These are phyloP conservation scores for Monoplex corrugatus DNA, from an alignment of 2,888 invertebrate species.

Conservation along the genomic window DNA sequence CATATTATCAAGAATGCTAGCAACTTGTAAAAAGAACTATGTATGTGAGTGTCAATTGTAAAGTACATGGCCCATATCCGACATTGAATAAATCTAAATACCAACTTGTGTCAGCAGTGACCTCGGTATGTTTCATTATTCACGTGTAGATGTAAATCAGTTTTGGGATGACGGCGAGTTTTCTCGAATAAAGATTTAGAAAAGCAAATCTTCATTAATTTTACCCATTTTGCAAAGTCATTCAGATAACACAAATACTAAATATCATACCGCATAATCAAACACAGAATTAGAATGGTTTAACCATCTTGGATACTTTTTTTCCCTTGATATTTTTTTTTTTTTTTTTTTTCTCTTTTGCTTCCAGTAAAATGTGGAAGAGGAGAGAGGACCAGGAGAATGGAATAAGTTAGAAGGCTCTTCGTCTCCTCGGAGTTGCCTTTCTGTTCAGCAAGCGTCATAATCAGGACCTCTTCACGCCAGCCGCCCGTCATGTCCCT, in stretches of 20 bases:
- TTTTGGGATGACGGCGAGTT: no score
- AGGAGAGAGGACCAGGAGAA: neutral
- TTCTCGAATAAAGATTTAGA: no score
- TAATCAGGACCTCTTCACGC: constrained; percentile 31
- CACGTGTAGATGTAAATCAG: no score
- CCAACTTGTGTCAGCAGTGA: no score
- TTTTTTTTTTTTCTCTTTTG: neutral
- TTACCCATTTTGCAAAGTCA: neutral
- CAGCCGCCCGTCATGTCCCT: neutral
- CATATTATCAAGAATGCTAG: no score
- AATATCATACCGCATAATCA: no score
- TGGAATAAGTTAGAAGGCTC: constrained; percentile 2
- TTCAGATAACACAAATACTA: neutral
- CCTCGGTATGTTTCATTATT: no score
- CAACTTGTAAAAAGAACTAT: no score
- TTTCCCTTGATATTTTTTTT: neutral
- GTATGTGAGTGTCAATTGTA: no score
- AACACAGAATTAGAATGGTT: neutral
- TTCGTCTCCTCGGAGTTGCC: constrained; percentile 5
- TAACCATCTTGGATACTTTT: neutral
- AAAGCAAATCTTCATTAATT: neutral
- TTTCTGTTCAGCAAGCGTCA: constrained; percentile 43
- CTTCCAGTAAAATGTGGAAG: neutral
- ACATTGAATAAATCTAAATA: no score
- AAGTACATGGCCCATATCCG: no score